phyloP scores from a whole-genome alignment of 2,888 invertebrate species.

The Andrena dorsata region DNA sequence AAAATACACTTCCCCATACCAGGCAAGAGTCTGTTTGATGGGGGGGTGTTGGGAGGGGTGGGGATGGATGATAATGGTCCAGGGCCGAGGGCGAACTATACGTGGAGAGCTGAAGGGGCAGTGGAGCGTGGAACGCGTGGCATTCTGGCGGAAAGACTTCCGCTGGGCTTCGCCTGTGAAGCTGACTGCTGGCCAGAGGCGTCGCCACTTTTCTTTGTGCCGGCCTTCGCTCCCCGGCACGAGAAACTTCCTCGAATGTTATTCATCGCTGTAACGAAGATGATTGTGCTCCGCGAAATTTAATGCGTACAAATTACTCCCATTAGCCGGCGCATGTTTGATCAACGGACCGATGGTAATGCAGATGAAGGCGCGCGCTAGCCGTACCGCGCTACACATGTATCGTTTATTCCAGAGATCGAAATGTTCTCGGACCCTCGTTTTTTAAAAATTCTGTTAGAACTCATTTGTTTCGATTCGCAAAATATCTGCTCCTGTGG shows the following conservation, averaged over 20 bases:
- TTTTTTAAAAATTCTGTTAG: too few species aligned
- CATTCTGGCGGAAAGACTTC: constrained; percentile 63
- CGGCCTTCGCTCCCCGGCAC: constrained; percentile 23
- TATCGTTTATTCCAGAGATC: constrained; percentile 12
- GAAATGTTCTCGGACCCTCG: too few species aligned
- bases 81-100: constrained; percentile 46
- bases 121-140: constrained; percentile 60
- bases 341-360: constrained; percentile 27
- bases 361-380: neutral
- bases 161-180: constrained; percentile 41
- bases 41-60: neutral
- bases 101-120: constrained; percentile 53
- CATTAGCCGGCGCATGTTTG: constrained; percentile 27
- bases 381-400: neutral
- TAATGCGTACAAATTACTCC: constrained; percentile 56
- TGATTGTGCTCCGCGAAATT: constrained; percentile 59
- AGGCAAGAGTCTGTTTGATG: constrained; percentile 14
- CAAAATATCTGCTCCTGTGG: too few species aligned
- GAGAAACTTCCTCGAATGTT: constrained; percentile 62
- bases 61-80: constrained; percentile 56
- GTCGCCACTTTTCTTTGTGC: constrained; percentile 57
- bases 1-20: constrained; percentile 59
- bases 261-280: constrained; percentile 60
- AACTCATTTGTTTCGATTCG: too few species aligned
- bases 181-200: constrained; percentile 59